A percentile compares a stretch with the other conserved stretches of the same genome.
phyloP scores from a whole-genome alignment of 2,797 vertebrate genomes.

The Myotis vivesi region DNA sequence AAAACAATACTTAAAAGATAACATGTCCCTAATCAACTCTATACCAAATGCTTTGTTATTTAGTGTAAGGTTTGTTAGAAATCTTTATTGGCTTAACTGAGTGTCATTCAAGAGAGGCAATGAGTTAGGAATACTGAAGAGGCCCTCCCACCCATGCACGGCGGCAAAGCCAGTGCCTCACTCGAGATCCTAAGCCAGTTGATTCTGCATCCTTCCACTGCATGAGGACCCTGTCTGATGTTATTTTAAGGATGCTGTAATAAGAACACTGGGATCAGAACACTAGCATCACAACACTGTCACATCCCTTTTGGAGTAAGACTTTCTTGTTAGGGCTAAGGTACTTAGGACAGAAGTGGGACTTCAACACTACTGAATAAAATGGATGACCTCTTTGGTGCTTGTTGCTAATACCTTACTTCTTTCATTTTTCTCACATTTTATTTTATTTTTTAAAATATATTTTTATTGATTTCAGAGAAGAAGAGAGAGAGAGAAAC shows the following conservation, averaged over 20 bases:
- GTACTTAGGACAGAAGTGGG: background rate
- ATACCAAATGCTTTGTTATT: background rate
- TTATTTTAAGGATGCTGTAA: background rate
- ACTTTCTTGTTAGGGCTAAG: background rate
- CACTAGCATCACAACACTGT: background rate
- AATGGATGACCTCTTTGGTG: background rate
- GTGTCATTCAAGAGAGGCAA: background rate
- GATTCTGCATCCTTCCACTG: no score
- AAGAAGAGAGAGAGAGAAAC: no score
- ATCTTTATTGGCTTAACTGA: background rate
- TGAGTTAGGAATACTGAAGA: background rate
- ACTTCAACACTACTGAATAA: background rate
- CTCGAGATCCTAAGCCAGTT: fast-evolving
- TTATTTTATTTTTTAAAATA: no score
- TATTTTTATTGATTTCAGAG: no score
- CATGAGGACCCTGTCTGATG: background rate
- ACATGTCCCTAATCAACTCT: background rate
- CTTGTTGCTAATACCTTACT: background rate
- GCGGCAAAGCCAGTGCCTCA: background rate
- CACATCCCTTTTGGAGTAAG: background rate
- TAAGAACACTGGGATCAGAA: background rate
- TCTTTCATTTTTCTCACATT: slow-evolving; percentile 22
- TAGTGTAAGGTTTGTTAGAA: background rate
- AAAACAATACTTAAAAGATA: background rate
- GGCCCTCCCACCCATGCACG: background rate